Conservation (phyloP, 2,797 vertebrate species). For the Liparis tanakae region DNA sequence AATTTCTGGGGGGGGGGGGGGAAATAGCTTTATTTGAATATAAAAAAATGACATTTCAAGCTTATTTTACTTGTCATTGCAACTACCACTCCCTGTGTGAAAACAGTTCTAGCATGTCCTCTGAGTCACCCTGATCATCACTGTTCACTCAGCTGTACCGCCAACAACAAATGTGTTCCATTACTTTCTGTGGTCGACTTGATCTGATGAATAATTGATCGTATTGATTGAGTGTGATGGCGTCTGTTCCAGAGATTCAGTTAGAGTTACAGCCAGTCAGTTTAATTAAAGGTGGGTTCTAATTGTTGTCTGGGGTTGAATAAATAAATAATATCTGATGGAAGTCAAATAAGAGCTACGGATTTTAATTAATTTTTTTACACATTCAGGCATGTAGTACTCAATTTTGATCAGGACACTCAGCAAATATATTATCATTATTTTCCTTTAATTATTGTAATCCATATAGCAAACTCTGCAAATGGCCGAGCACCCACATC, state of each 20-base stretch:
- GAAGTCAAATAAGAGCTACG: not conserved
- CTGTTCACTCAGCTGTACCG: constrained; percentile 7
- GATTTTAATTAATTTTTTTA: not conserved
- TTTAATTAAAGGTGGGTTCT: constrained; percentile 46
- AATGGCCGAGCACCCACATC: too few species aligned
- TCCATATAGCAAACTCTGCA: too few species aligned
- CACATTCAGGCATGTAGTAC: not conserved
- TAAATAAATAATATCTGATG: constrained; percentile 36
- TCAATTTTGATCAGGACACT: not conserved
- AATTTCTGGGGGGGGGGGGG: not conserved
- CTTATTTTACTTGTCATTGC: constrained; percentile 10
- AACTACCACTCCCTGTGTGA: not conserved
- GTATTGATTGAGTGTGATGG: constrained; percentile 59
- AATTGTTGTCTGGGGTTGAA: constrained; percentile 24
- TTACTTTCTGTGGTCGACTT: constrained; percentile 26
- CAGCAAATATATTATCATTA: not conserved
- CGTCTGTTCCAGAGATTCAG: constrained; percentile 38
- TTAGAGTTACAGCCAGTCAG: constrained; percentile 42
- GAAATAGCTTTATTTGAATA: constrained; percentile 1
- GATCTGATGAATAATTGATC: constrained; percentile 67
- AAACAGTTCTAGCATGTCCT: constrained; percentile 5
- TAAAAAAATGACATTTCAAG: not conserved
- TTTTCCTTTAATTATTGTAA: constrained; percentile 4
- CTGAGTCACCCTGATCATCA: constrained; percentile 15
- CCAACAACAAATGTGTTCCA: constrained; percentile 8